A percentile compares a stretch with the other conserved stretches of the same genome.
Conservation (phyloP, 2,888 invertebrate genomes). For the Scrobipalpa atriplicella region DNA sequence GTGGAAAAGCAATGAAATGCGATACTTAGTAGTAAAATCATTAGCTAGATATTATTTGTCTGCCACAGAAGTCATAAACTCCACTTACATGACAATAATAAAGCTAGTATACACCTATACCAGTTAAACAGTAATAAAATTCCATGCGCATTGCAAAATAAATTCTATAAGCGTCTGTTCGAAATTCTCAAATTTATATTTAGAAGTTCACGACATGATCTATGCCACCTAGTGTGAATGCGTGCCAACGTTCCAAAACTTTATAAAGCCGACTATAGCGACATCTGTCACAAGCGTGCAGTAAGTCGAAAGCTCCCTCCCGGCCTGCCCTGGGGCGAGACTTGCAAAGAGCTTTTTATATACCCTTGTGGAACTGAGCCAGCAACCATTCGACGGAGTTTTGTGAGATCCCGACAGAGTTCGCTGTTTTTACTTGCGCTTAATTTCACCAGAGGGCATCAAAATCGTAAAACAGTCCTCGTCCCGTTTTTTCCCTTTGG, state of each 20-base stretch:
- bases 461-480: too few species aligned
- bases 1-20: not conserved
- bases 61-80: not conserved
- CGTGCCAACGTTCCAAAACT: not conserved
- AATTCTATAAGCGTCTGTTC: constrained; percentile 12
- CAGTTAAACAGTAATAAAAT: not conserved
- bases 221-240: constrained; percentile 2
- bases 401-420: too few species aligned
- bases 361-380: too few species aligned
- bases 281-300: not conserved
- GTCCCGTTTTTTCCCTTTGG: too few species aligned
- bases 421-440: too few species aligned
- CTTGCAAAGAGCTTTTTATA: too few species aligned
- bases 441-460: too few species aligned
- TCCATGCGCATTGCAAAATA: constrained; percentile 10
- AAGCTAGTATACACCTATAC: not conserved
- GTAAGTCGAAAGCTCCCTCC: not conserved
- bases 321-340: too few species aligned
- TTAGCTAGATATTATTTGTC: constrained; percentile 2
- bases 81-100: not conserved
- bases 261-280: not conserved
- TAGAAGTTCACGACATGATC: constrained; percentile 1
- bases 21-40: not conserved
- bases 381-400: too few species aligned
- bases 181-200: constrained; percentile 5